phyloP scores from a whole-genome alignment of 2,888 invertebrate genomes.

The Drosophila meridionalis region DNA sequence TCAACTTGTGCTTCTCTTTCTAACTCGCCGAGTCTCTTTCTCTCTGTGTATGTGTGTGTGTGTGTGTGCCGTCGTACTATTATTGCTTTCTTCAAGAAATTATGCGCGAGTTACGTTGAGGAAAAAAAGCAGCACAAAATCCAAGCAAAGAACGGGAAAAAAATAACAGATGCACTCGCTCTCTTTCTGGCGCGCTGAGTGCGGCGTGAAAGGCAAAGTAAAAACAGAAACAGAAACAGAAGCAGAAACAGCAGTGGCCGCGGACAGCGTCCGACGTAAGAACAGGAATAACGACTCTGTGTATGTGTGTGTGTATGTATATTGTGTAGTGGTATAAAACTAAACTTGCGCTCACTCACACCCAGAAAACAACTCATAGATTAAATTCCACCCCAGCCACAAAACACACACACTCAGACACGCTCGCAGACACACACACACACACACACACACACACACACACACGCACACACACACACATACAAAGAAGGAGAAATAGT shows the following conservation, averaged over 20 bases:
- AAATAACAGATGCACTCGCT: constrained; percentile 36
- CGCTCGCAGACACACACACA: constrained; percentile 1
- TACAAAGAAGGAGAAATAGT: constrained; percentile 50
- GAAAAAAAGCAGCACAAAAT: constrained; percentile 35
- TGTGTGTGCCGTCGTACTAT: constrained; percentile 38
- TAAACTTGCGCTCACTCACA: constrained; percentile 50
- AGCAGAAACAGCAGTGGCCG: constrained; percentile 34
- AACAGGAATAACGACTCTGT: constrained; percentile 35
- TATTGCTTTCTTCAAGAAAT: constrained; percentile 79
- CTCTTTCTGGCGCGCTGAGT: constrained; percentile 24
- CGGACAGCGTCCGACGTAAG: constrained; percentile 45
- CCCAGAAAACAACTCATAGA: constrained; percentile 35
- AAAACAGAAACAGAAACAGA: constrained; percentile 33
- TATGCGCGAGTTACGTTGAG: constrained; percentile 63
- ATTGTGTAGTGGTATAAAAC: constrained; percentile 45
- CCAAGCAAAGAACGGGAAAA: constrained; percentile 47
- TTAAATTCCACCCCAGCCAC: constrained; percentile 57
- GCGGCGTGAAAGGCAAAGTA: constrained; percentile 18
- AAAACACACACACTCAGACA: constrained; percentile 14
- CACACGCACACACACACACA: constrained; percentile 13
- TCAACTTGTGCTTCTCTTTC: constrained; percentile 64
- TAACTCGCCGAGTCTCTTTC: constrained; percentile 43
- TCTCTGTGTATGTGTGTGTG: constrained; percentile 5
- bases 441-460: constrained; percentile 10
- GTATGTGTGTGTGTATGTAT: constrained; percentile 15